phyloP scores from a whole-genome alignment of 1,140 invertebrate genomes.

The Micrasema longulum region DNA sequence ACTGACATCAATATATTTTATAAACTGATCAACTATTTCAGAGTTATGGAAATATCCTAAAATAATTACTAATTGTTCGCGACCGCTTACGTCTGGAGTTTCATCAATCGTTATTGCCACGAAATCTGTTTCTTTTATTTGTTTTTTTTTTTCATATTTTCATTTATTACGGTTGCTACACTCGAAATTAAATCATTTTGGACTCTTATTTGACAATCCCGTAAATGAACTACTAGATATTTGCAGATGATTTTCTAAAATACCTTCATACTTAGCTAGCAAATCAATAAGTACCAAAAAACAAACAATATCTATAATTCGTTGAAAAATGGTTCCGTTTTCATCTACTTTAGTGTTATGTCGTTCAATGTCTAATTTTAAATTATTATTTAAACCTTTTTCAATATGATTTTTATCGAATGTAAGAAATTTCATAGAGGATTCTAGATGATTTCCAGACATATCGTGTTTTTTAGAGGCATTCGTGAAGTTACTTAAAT shows the following conservation, averaged over 20 bases:
- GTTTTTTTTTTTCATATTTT: slow-evolving; percentile 25
- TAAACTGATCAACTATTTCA: slow-evolving; percentile 52
- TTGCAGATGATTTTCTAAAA: slow-evolving; percentile 25
- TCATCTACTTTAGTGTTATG: slow-evolving; percentile 22
- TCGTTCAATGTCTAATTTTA: slow-evolving; percentile 2
- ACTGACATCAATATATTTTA: slow-evolving; percentile 52
- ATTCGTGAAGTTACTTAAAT: slow-evolving; percentile 36
- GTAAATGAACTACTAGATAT: neutral
- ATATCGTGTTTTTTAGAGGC: slow-evolving; percentile 22
- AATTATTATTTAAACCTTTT: neutral
- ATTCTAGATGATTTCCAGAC: slow-evolving; percentile 13
- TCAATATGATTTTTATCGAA: no score
- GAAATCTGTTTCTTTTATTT: slow-evolving; percentile 44
- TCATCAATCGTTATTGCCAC: slow-evolving; percentile 48
- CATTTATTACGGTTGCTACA: slow-evolving; percentile 22
- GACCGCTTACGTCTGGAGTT: slow-evolving; percentile 47
- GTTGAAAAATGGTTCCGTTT: slow-evolving; percentile 35
- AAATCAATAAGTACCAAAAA: slow-evolving; percentile 12
- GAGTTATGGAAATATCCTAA: slow-evolving; percentile 42
- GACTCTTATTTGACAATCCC: slow-evolving; percentile 31
- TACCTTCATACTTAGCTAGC: no score
- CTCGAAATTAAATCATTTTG: no score
- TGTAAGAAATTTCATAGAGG: slow-evolving; percentile 32
- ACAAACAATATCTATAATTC: slow-evolving; percentile 17
- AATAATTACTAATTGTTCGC: slow-evolving; percentile 44